These are phyloP conservation scores for Aramus guarauna DNA, from an alignment of 2,113 vertebrate genomes.

Conservation along the genomic window DNA sequence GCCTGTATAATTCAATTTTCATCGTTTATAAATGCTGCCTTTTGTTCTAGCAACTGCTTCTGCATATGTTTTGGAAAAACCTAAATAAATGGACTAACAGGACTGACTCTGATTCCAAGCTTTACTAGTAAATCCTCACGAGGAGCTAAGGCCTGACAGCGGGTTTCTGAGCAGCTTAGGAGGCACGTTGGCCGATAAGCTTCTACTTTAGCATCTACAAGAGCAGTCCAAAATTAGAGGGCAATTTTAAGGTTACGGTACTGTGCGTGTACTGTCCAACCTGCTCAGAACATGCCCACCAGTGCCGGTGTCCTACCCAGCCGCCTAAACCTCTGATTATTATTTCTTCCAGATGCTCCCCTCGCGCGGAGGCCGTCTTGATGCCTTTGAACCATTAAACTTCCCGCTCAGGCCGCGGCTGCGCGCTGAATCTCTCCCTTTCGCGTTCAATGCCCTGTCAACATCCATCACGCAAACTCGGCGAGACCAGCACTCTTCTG, in stretches of 20 bases:
- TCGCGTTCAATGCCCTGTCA: not conserved
- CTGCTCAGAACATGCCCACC: not conserved
- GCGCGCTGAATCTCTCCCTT: not conserved
- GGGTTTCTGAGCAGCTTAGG: not conserved
- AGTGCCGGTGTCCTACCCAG: not conserved
- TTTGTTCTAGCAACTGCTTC: not conserved
- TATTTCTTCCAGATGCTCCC: conserved; percentile 28
- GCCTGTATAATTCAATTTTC: not conserved
- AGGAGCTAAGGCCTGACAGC: not conserved
- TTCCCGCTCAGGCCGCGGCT: not conserved
- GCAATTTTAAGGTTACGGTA: not conserved
- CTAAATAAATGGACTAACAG: not conserved
- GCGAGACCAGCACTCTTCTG: not conserved
- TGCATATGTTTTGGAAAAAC: not conserved
- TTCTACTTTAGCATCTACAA: not conserved
- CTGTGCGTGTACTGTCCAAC: not conserved
- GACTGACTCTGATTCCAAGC: not conserved
- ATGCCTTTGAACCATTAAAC: not conserved
- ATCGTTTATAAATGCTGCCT: not conserved
- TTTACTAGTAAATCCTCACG: not conserved
- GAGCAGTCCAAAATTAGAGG: not conserved
- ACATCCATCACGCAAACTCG: not conserved
- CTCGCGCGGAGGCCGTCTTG: not conserved
- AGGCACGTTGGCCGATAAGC: not conserved
- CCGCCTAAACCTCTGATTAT: not conserved